These are phyloP conservation scores for Xenus cinereus DNA, from an alignment of 2,113 vertebrate genomes.

Conservation along the genomic window DNA sequence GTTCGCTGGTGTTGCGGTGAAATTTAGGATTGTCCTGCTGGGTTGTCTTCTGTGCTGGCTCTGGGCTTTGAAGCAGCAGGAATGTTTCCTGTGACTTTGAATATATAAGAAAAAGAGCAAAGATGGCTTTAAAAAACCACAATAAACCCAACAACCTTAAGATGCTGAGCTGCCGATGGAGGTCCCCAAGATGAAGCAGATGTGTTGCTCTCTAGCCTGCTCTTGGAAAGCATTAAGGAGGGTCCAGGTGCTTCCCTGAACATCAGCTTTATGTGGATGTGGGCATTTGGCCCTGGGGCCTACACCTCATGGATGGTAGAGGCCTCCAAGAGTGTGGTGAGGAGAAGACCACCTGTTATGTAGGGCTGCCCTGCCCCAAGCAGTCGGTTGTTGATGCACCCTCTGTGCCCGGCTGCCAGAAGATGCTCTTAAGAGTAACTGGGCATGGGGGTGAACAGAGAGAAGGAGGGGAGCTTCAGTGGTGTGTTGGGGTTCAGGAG, in stretches of 20 bases:
- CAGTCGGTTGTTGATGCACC: accelerated
- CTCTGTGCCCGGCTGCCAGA: accelerated
- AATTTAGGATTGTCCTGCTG: not conserved
- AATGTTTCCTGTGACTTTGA: not conserved
- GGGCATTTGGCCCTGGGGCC: accelerated
- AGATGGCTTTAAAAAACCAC: not conserved
- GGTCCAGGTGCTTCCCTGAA: accelerated
- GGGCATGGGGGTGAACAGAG: too few species aligned
- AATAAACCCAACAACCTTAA: not conserved
- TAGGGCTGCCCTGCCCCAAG: not conserved
- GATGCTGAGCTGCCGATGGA: not conserved
- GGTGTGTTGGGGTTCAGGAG: not conserved
- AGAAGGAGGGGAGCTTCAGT: not conserved
- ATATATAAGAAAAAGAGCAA: not conserved
- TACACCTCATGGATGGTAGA: accelerated
- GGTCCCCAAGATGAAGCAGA: accelerated
- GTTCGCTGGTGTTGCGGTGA: accelerated
- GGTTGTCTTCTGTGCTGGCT: not conserved
- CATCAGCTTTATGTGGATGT: accelerated
- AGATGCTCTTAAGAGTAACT: not conserved
- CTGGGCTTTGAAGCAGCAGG: not conserved
- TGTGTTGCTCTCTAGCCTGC: not conserved
- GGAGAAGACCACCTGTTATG: not conserved
- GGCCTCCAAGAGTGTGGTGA: accelerated
- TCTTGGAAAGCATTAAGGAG: too few species aligned